Base-by-base conservation (phyloP, 2,113 vertebrate species). In the Lamprotornis superbus region DNA sequence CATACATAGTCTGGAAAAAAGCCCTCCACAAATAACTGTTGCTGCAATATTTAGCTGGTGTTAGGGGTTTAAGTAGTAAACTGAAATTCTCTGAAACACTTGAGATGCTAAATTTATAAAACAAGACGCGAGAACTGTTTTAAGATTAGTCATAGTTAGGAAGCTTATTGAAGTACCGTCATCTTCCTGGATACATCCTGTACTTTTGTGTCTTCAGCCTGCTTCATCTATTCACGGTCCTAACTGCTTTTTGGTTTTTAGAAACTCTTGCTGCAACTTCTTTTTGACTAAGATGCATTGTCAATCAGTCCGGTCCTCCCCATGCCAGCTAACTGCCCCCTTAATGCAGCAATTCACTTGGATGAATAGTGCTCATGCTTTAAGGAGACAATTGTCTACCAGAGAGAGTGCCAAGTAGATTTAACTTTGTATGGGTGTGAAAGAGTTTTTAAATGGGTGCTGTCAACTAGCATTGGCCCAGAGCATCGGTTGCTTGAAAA, bases 271-370 rank as follows among this genome's bases (percentile, higher is more conserved):
- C 84, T 95, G 49, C 89, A 95, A 80, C 67, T 96, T 96, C 92
- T 96, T 96, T 96, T 96, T 96, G 90, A 91, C 86, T 96, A 37
- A 91, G 87, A 74, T 14, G 1, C 73, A 81, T 94, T 96, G 96
- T 97, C 93, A 90, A 5, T 96, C 69, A 90, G 71, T 57, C 77
- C n/a, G 3, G 4, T 83, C 64, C 52, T 93, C 76, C 83, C 93
- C 73, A 95, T 96, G 90, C 95, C 95, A 94, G 93, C 93, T 93
- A 96, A 95, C 94, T 90, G 95, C 83, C 79, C 94, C 93, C 82
- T 97, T 96, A 96, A 94, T 95, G 93, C 94, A 96, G 94, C 87
- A 83, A 96, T 97, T 97, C 95, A 96, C 71, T 87, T 87, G 82
- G 52, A 76, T 97, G 95, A 97, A 97, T 95, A 83, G 90, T 85